These are phyloP conservation scores for Pecten maximus DNA, from an alignment of 2,888 invertebrate genomes.

Conservation along the genomic window DNA sequence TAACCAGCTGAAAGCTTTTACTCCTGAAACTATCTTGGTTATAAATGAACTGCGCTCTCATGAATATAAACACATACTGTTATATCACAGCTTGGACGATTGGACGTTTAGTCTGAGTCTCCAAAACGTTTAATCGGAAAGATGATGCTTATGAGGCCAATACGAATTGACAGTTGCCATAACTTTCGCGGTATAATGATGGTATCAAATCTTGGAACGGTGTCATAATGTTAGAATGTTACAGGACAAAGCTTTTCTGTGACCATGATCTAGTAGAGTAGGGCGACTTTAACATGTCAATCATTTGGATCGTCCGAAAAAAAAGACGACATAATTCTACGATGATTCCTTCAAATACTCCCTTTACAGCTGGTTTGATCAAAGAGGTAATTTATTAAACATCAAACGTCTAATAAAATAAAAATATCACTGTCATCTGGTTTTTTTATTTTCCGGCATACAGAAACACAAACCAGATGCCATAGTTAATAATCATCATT, in stretches of 20 bases:
- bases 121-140: not conserved
- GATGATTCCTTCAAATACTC: not conserved
- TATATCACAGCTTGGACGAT: not conserved
- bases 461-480: not conserved
- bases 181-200: not conserved
- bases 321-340: not conserved
- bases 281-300: conserved; percentile 3
- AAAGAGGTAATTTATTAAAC: not conserved
- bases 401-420: not conserved
- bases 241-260: conserved; percentile 1
- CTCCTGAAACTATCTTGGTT: not conserved
- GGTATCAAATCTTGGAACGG: not conserved
- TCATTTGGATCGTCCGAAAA: not conserved
- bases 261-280: conserved; percentile 11
- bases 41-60: not conserved
- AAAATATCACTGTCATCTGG: not conserved
- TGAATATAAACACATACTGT: conserved; percentile 32
- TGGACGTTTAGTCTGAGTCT: not conserved
- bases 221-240: not conserved
- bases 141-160: not conserved
- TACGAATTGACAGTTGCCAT: not conserved
- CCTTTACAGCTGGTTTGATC: not conserved
- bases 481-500: not conserved
- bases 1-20: conserved; percentile 25
- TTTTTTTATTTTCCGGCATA: not conserved